phyloP scores from a whole-genome alignment of 1,140 invertebrate species.

The Eueides isabella region DNA sequence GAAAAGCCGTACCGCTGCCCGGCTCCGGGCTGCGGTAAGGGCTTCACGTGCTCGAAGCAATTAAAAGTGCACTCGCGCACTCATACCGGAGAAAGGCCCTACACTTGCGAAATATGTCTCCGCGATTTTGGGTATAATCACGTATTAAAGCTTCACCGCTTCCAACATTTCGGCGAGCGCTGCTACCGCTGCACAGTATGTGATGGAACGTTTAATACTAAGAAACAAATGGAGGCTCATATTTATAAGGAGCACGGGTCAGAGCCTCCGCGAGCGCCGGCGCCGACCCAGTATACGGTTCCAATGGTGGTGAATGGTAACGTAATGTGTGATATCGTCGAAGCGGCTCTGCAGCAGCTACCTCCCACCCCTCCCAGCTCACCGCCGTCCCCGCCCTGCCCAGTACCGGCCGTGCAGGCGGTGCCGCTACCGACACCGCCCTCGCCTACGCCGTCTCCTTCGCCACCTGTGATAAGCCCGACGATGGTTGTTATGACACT shows the following conservation, averaged over 20 bases:
- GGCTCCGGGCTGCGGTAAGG: conserved; percentile 90
- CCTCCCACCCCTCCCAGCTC: conserved; percentile 86
- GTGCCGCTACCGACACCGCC: conserved; percentile 36
- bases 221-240: conserved; percentile 94
- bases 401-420: conserved; percentile 41
- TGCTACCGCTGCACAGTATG: conserved; percentile 96
- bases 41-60: conserved; percentile 95
- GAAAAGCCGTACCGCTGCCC: conserved; percentile 95
- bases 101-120: conserved; percentile 84
- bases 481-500: conserved; percentile 68
- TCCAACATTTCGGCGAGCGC: conserved; percentile 95
- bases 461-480: conserved; percentile 64
- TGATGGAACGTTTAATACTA: conserved; percentile 93
- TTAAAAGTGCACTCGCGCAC: conserved; percentile 93
- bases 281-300: conserved; percentile 57
- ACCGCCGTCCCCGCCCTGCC: conserved; percentile 77
- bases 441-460: conserved; percentile 47
- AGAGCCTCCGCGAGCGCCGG: conserved; percentile 76
- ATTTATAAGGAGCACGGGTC: conserved; percentile 93
- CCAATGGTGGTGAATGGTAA: conserved; percentile 82
- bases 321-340: conserved; percentile 87
- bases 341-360: conserved; percentile 85
- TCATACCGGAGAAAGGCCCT: conserved; percentile 93
- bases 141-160: conserved; percentile 93
- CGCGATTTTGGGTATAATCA: conserved; percentile 92